Evolutionary conservation across 2,888 invertebrate species (phyloP).

Genomic region (Oscheius onirici): DNA sequence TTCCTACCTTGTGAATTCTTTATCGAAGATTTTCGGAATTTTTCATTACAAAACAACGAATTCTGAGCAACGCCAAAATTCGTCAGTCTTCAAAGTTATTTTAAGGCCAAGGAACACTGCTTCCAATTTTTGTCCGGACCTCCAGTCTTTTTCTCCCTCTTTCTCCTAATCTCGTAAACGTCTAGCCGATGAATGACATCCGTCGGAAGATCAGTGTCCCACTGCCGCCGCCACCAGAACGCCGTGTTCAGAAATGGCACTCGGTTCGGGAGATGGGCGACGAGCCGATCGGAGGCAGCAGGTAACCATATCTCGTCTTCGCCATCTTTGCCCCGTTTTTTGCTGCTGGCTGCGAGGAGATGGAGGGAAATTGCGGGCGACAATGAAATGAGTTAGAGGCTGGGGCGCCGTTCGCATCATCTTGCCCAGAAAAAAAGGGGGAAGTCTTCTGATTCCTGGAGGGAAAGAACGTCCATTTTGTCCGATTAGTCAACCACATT

Average conservation of each 20-base stretch:
- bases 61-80: no score
- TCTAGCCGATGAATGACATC: conserved; percentile 42
- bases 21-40: no score
- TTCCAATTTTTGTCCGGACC: no score
- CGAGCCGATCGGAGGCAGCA: conserved; percentile 12
- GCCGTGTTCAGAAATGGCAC: conserved; percentile 55
- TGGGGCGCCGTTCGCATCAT: conserved; percentile 5
- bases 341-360: not conserved
- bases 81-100: no score
- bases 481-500: not conserved
- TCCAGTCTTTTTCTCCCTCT: not conserved
- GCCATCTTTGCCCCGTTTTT: not conserved
- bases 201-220: conserved; percentile 58
- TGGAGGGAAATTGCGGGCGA: conserved; percentile 13
- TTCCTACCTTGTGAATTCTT: no score
- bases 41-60: no score
- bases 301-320: not conserved
- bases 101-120: no score
- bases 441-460: not conserved
- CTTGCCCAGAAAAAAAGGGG: not conserved
- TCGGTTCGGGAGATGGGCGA: conserved; percentile 53
- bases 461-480: not conserved
- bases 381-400: conserved; percentile 17
- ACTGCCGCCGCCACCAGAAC: conserved; percentile 38
- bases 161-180: not conserved